Percentiles rank a stretch among this genome's conserved stretches.
These are phyloP conservation scores for Symphodus melops DNA, from an alignment of 2,113 vertebrate species.

Conservation along the genomic window DNA sequence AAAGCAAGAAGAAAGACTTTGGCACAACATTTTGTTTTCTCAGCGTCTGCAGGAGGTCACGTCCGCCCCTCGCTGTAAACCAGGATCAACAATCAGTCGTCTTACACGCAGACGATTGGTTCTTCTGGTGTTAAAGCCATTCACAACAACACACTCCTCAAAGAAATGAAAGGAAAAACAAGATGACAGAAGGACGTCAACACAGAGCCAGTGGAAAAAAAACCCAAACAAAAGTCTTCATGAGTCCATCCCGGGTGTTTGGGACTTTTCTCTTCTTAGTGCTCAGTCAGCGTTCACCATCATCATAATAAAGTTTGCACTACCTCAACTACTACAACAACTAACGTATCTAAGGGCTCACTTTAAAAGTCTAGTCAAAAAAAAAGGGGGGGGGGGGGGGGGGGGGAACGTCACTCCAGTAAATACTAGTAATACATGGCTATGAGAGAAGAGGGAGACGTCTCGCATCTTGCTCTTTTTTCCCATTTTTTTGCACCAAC, in stretches of 20 bases:
- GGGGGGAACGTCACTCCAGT: conserved; percentile 48
- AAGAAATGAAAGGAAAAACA: background rate
- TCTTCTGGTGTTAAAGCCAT: background rate
- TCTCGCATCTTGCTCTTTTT: background rate
- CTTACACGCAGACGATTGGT: background rate
- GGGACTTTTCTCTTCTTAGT: conserved; percentile 35
- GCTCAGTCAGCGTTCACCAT: conserved; percentile 40
- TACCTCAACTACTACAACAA: conserved; percentile 66
- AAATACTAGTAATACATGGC: conserved; percentile 61
- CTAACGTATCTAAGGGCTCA: conserved; percentile 52
- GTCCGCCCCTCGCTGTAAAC: background rate
- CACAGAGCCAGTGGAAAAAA: conserved; percentile 16
- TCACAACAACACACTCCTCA: background rate
- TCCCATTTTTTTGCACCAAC: conserved; percentile 17
- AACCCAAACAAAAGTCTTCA: conserved; percentile 10
- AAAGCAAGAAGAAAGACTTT: conserved; percentile 59
- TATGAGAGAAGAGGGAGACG: conserved; percentile 31
- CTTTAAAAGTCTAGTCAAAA: conserved; percentile 49
- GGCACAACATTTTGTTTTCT: conserved; percentile 38
- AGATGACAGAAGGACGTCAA: conserved; percentile 2
- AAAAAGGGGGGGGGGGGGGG: background rate
- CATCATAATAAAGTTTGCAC: conserved; percentile 40
- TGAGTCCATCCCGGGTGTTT: background rate
- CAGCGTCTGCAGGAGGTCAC: background rate
- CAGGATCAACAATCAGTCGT: background rate